A percentile compares a stretch with the other conserved stretches of the same genome.
These are phyloP conservation scores for Cyclura pinguis DNA, from an alignment of 2,797 vertebrate species.

Conservation along the genomic window DNA sequence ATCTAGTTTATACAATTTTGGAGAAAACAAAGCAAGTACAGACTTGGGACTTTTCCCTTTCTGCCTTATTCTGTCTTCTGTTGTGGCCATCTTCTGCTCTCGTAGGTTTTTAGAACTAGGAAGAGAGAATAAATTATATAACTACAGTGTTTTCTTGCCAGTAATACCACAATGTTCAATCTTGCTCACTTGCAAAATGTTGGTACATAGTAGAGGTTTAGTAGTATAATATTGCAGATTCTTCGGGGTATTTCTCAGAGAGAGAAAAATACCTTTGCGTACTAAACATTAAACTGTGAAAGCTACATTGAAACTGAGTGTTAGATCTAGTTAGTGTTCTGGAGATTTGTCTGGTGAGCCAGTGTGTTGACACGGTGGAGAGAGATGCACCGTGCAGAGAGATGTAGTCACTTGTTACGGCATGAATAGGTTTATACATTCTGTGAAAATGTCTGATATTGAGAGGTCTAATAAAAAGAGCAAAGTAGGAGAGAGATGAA, in stretches of 20 bases:
- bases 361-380: not conserved
- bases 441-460: not conserved
- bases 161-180: not conserved
- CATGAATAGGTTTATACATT: not conserved
- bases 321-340: not conserved
- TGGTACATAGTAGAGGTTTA: not conserved
- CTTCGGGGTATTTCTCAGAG: not conserved
- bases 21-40: not conserved
- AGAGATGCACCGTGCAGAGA: not conserved
- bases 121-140: rapidly evolving
- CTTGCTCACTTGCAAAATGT: not conserved
- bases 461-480: not conserved
- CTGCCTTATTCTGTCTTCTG: not conserved
- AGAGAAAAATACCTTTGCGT: not conserved
- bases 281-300: not conserved
- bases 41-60: not conserved
- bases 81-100: constrained; percentile 28
- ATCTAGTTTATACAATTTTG: constrained; percentile 1
- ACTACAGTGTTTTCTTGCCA: not conserved
- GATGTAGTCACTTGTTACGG: not conserved
- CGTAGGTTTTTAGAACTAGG: not conserved
- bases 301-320: not conserved
- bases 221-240: not conserved
- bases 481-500: not conserved
- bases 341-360: not conserved